phyloP scores from a whole-genome alignment of 2,113 vertebrate genomes.

The Physeter macrocephalus region DNA sequence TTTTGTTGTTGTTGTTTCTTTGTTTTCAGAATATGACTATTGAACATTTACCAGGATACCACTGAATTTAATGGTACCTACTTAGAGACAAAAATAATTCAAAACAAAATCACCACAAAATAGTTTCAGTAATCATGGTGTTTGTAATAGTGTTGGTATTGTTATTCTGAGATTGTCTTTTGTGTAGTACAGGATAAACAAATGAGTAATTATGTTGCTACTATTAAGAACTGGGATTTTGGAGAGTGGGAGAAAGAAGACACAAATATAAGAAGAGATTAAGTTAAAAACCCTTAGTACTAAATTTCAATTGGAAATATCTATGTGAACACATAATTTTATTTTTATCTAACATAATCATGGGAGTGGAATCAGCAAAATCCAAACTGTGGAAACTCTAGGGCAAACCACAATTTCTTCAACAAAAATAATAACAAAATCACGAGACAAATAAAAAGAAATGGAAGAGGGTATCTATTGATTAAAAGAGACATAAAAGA shows the following conservation, averaged over 20 bases:
- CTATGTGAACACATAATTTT: neutral
- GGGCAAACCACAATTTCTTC: neutral
- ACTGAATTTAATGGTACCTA: neutral
- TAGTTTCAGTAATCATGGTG: neutral
- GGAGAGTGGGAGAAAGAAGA: neutral
- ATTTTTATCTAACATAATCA: conserved; percentile 9
- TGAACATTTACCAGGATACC: neutral
- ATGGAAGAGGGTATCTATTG: neutral
- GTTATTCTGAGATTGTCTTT: neutral
- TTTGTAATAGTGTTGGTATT: neutral
- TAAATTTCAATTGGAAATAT: neutral
- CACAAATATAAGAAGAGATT: neutral
- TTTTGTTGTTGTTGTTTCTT: neutral
- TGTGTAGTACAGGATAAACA: neutral
- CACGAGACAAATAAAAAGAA: neutral
- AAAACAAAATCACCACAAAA: conserved; percentile 20
- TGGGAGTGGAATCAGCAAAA: neutral
- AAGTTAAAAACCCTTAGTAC: neutral
- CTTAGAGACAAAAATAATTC: conserved; percentile 10
- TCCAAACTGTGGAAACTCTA: neutral
- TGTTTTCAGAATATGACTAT: neutral
- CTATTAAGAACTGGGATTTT: conserved; percentile 3
- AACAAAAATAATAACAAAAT: neutral
- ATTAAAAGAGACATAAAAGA: neutral
- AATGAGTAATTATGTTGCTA: neutral